Conservation (phyloP, 2,888 invertebrate genomes). For the Muscina levida region DNA sequence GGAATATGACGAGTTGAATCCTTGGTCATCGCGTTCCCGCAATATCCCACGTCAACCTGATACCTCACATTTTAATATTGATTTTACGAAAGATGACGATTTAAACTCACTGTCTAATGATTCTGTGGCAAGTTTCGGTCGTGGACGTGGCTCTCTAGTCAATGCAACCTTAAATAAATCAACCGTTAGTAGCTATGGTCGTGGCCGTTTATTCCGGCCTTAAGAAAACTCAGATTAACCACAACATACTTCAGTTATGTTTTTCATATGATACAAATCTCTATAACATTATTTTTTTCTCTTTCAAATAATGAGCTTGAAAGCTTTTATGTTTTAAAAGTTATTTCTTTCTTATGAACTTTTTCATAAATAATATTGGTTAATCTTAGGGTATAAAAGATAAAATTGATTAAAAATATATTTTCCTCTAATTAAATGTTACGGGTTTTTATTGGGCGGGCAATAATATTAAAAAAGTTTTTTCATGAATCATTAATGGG, state of each 20-base stretch:
- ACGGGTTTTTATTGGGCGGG: no score
- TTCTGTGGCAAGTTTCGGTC: slow-evolving; percentile 67
- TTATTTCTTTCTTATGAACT: no score
- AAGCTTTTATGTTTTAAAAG: background rate
- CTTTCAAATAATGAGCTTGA: background rate
- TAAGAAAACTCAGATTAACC: slow-evolving; percentile 21
- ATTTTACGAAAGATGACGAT: slow-evolving; percentile 47
- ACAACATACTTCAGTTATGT: background rate
- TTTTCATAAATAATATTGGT: no score
- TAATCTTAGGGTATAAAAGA: no score
- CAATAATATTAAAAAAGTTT: no score
- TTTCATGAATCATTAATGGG: no score
- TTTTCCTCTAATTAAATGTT: no score
- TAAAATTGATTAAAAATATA: no score
- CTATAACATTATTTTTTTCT: background rate
- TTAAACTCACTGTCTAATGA: slow-evolving; percentile 65
- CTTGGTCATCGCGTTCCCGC: slow-evolving; percentile 69
- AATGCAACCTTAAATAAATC: slow-evolving; percentile 29
- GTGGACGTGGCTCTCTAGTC: slow-evolving; percentile 64
- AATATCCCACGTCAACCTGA: slow-evolving; percentile 68
- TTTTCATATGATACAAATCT: background rate
- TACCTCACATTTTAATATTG: slow-evolving; percentile 67
- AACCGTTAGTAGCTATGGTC: slow-evolving; percentile 51
- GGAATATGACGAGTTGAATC: slow-evolving; percentile 65
- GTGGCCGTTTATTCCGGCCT: slow-evolving; percentile 56